A percentile compares a stretch with the other conserved stretches of the same genome.
phyloP scores from a whole-genome alignment of 92 coral and sea anemone genomes.

The Anthopleura xanthogrammica region DNA sequence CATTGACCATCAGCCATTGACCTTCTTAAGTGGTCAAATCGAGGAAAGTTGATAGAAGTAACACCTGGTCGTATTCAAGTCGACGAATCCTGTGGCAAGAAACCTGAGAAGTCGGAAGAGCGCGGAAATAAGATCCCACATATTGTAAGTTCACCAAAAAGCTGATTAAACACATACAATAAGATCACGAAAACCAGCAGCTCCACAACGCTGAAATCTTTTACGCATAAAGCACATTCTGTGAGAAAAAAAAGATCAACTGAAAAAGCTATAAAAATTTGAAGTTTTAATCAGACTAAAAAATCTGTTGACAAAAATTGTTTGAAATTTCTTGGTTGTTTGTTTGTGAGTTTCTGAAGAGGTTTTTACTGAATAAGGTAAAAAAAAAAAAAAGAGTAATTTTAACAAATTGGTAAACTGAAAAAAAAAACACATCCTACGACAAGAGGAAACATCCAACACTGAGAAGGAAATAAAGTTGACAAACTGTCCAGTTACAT shows the following conservation, averaged over 20 bases:
- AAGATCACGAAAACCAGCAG: neutral
- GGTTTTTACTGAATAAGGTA: too few relatives aligned
- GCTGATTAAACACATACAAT: neutral
- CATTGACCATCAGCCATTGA: too few relatives aligned
- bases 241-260: neutral
- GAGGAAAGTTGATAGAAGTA: too few relatives aligned
- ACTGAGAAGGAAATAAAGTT: neutral
- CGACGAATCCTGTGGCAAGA: neutral
- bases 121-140: neutral
- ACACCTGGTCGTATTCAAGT: neutral
- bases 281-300: too few relatives aligned
- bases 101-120: too few relatives aligned
- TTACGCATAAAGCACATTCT: neutral
- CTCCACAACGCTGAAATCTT: neutral
- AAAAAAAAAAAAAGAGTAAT: too few relatives aligned
- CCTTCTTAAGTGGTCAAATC: too few relatives aligned
- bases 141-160: neutral
- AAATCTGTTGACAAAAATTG: too few relatives aligned
- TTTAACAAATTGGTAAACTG: too few relatives aligned
- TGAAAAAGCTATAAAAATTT: too few relatives aligned
- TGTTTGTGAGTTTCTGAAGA: too few relatives aligned
- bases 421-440: neutral
- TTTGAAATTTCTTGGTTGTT: too few relatives aligned
- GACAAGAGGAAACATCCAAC: neutral
- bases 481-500: neutral